Evolutionary conservation across 2,113 vertebrate genomes (phyloP).

Genomic region (Pseudopipra pipra): DNA sequence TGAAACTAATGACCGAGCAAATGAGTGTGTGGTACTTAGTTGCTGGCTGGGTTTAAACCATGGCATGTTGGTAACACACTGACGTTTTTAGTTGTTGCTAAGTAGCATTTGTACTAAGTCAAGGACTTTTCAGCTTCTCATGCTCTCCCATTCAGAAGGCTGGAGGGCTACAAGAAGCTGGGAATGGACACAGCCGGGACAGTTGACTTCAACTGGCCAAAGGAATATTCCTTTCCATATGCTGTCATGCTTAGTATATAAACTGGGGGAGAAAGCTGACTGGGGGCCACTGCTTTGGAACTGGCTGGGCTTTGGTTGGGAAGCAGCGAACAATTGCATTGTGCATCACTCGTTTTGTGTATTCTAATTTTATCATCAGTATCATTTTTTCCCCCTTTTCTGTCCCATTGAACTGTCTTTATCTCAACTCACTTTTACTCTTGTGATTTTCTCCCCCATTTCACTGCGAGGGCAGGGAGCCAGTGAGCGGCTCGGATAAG

Average conservation of each 20-base stretch:
- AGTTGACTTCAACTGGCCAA: not conserved
- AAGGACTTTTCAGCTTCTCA: not conserved
- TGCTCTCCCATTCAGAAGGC: not conserved
- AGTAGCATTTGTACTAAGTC: not conserved
- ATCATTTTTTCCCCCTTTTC: not conserved
- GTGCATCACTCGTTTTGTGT: not conserved
- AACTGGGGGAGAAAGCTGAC: not conserved
- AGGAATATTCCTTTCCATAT: not conserved
- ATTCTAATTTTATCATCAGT: not conserved
- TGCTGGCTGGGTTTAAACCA: not conserved
- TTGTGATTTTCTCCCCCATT: accelerated
- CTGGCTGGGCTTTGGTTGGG: not conserved
- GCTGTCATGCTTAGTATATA: not conserved
- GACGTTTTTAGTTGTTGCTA: not conserved
- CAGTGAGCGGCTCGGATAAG: not conserved
- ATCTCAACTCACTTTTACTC: not conserved
- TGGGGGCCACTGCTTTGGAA: not conserved
- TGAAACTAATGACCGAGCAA: not conserved
- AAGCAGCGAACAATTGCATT: not conserved
- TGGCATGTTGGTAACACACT: not conserved
- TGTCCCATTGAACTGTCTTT: not conserved
- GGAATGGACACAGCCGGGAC: not conserved
- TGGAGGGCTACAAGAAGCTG: not conserved
- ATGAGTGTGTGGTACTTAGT: not conserved
- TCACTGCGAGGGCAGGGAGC: accelerated